A percentile compares a stretch with the other conserved stretches of the same genome.
phyloP scores from a whole-genome alignment of 2,113 vertebrate genomes.

The Rafetus swinhoei region DNA sequence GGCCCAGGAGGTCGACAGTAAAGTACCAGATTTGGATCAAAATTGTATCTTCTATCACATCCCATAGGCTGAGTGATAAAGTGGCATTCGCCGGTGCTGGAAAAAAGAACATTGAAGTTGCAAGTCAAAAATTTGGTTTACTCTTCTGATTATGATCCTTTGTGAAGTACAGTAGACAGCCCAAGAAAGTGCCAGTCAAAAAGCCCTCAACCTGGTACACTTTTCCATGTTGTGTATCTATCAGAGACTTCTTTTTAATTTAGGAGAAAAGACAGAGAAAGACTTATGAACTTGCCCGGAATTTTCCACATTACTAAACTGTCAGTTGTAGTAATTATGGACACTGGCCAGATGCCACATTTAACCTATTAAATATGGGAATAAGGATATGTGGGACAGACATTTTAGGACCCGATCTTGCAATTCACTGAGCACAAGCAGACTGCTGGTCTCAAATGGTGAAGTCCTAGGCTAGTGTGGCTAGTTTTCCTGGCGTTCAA shows the following conservation, averaged over 20 bases:
- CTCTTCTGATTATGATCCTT: not conserved
- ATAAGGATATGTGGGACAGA: not conserved
- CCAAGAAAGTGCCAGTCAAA: not conserved
- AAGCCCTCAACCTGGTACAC: not conserved
- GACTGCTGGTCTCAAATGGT: not conserved
- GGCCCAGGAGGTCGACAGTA: not conserved
- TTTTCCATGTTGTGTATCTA: not conserved
- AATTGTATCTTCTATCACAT: not conserved
- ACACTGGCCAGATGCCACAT: not conserved
- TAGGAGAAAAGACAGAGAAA: not conserved
- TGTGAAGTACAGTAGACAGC: not conserved
- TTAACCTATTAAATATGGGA: not conserved
- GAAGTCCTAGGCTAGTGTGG: not conserved
- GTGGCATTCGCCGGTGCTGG: too few species aligned
- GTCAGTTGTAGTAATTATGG: rapidly evolving
- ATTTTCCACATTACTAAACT: not conserved
- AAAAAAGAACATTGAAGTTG: not conserved
- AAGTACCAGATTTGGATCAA: not conserved
- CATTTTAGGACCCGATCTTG: not conserved
- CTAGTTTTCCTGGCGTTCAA: not conserved
- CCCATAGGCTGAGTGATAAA: not conserved
- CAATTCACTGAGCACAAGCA: not conserved
- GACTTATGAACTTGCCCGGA: not conserved
- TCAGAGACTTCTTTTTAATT: not conserved
- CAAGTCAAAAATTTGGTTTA: not conserved